Percentiles rank a stretch among this genome's conserved stretches.
phyloP scores from a whole-genome alignment of 1,140 invertebrate genomes.

The Drosophila lini region DNA sequence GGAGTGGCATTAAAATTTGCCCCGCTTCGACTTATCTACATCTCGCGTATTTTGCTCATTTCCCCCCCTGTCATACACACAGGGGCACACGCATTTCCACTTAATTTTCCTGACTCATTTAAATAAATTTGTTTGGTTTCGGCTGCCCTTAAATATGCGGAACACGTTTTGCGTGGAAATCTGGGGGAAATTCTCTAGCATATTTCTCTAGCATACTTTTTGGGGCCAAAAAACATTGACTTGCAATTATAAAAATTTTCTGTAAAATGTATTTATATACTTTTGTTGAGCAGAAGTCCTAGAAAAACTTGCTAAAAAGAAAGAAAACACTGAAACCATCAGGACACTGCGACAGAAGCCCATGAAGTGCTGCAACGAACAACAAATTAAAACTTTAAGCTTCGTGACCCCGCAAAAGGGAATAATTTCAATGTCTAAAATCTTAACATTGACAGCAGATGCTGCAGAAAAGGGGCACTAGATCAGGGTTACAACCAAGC shows the following conservation, averaged over 20 bases:
- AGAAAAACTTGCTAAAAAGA: slow-evolving; percentile 9
- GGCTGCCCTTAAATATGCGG: slow-evolving; percentile 9
- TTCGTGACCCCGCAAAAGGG: slow-evolving; percentile 38
- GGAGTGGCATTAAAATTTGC: slow-evolving; percentile 52
- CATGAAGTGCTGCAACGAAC: slow-evolving; percentile 35
- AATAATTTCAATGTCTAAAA: slow-evolving; percentile 78
- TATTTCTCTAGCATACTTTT: slow-evolving; percentile 37
- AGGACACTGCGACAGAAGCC: slow-evolving; percentile 28
- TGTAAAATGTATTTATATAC: slow-evolving; percentile 38
- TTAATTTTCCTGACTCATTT: slow-evolving; percentile 77
- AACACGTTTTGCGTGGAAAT: slow-evolving; percentile 26
- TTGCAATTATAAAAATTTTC: slow-evolving; percentile 39
- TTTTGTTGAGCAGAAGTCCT: slow-evolving; percentile 21
- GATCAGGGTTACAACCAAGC: slow-evolving; percentile 69
- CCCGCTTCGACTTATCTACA: slow-evolving; percentile 61
- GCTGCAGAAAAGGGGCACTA: slow-evolving; percentile 70
- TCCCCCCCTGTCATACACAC: slow-evolving; percentile 1
- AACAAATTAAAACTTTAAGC: slow-evolving; percentile 68
- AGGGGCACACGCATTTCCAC: slow-evolving; percentile 39
- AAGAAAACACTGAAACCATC: slow-evolving; percentile 22
- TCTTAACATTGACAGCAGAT: slow-evolving; percentile 77
- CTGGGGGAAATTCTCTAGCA: slow-evolving; percentile 15
- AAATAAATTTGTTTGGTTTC: slow-evolving; percentile 64
- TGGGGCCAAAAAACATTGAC: slow-evolving; percentile 16
- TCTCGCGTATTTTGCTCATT: slow-evolving; percentile 57